Evolutionary conservation across 2,797 vertebrate genomes (phyloP), one percentile per base, ranked within the genome.

Genomic region (Orestias chungarensis): DNA sequence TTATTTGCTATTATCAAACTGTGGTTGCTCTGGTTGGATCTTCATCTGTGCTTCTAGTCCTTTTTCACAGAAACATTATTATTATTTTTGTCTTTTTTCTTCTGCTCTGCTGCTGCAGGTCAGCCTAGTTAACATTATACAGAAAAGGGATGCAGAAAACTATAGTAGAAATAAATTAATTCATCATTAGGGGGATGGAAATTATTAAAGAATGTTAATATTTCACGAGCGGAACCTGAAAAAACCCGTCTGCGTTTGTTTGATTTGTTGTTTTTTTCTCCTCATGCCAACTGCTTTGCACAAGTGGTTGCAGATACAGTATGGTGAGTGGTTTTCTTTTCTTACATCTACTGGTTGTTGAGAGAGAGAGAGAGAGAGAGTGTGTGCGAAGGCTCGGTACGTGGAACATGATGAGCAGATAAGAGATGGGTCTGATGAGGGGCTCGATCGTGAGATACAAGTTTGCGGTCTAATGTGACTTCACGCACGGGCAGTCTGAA

Each of bases 361-460:
- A 66, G 55, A 78, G 64, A 70, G 47, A 61, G 66, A 47, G 59
- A 43, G 73, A 80, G 25, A 25, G 50, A 5, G 65, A 68, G 68
- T 73, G 66, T 55, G 62, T 54, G 75, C 80, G 73, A 80, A 66
- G 70, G 72, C 64, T 86, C 50, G 7, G 62, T 42, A 35, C 79
- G 85, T 86, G 90, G 92, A 91, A 93, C 90, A 81, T 87, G 87
- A 90, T 89, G 80, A 66, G 43, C 20, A 80, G 88, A 93, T 93
- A 89, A 90, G 82, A 57, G 65, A 64, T 74, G 68, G 68, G 82
- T 66, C 66, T 71, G 75, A 87, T 81, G 83, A 81, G 86, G 85
- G 82, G 43, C 64, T 66, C 23, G 74, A 84, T 85, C 0, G 15
- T 1, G 54, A 79, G 87, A 88, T 89, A 87, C 49, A 6, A 47